phyloP scores from a whole-genome alignment of 2,797 vertebrate species.

The Chanos chanos region DNA sequence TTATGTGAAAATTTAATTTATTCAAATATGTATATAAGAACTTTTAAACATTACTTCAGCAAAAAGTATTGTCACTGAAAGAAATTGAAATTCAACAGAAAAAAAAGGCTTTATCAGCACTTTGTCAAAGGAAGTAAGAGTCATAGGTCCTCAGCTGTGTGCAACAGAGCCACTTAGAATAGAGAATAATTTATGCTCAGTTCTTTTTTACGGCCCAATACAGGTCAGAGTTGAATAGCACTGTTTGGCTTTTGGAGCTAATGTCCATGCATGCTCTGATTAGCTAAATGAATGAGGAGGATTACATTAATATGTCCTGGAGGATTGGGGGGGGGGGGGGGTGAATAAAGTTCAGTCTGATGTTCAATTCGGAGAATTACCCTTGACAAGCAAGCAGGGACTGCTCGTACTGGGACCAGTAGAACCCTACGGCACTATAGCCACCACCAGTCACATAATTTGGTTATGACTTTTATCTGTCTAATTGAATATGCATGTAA shows the following conservation, averaged over 20 bases:
- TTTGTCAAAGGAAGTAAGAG: constrained; percentile 74
- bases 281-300: constrained; percentile 71
- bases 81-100: constrained; percentile 53
- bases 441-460: constrained; percentile 68
- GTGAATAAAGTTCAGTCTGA: constrained; percentile 58
- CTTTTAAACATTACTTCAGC: constrained; percentile 22
- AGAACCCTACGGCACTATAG: constrained; percentile 71
- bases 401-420: constrained; percentile 39
- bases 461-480: constrained; percentile 69
- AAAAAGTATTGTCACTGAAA: constrained; percentile 7
- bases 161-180: constrained; percentile 62
- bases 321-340: constrained; percentile 57
- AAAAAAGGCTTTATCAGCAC: constrained; percentile 58
- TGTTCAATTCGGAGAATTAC: constrained; percentile 70
- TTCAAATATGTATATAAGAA: not conserved
- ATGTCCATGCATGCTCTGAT: constrained; percentile 73
- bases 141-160: constrained; percentile 56
- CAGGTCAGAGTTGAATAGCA: constrained; percentile 73
- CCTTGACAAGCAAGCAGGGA: constrained; percentile 62
- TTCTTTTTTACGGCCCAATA: constrained; percentile 67
- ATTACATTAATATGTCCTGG: constrained; percentile 71
- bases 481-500: constrained; percentile 59
- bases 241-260: constrained; percentile 73
- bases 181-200: constrained; percentile 67
- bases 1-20: too few relatives aligned